Conservation (phyloP, 2,113 vertebrate genomes). For the Physeter macrocephalus region DNA sequence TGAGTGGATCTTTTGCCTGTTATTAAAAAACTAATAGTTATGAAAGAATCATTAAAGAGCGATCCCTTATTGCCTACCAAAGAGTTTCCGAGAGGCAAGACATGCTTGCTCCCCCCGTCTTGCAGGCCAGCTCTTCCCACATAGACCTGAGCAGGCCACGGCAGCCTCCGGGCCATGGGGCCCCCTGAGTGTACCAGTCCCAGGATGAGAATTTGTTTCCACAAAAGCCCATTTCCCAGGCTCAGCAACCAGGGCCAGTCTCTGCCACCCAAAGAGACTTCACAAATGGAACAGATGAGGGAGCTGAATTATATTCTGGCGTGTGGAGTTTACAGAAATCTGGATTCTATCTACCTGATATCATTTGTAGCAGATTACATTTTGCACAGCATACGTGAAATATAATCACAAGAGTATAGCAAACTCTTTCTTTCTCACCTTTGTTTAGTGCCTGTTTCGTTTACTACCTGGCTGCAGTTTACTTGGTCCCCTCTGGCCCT, state of each 20-base stretch:
- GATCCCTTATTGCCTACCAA: neutral
- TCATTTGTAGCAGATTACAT: neutral
- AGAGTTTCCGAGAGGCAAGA: neutral
- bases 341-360: neutral
- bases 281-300: neutral
- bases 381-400: accelerated
- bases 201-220: neutral
- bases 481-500: constrained; percentile 2
- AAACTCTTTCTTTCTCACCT: neutral
- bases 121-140: neutral
- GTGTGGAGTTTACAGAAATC: neutral
- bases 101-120: neutral
- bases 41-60: neutral
- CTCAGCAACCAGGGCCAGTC: neutral
- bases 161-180: accelerated
- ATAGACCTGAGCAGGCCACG: neutral
- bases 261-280: neutral
- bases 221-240: neutral
- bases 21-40: neutral
- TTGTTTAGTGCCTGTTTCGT: neutral
- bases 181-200: neutral
- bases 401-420: neutral
- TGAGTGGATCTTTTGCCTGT: neutral
- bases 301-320: neutral
- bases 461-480: neutral